phyloP scores from a whole-genome alignment of 2,888 invertebrate genomes.

The Hipparchia semele region DNA sequence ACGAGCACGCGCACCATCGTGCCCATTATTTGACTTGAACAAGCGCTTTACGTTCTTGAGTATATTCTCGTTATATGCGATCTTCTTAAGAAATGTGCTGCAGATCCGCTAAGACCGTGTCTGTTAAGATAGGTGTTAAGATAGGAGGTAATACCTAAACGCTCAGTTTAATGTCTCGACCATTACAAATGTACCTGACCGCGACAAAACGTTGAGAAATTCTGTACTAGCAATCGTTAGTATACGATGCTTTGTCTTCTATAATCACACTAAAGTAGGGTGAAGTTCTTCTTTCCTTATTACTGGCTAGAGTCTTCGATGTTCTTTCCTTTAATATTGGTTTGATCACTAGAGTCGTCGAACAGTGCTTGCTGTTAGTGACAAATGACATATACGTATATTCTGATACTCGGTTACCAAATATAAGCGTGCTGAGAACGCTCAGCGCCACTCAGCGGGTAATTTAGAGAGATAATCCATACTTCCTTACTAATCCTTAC shows the following conservation, averaged over 20 bases:
- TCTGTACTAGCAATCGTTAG: not conserved
- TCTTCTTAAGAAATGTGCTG: not conserved
- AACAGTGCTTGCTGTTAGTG: too few relatives aligned
- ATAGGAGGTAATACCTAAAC: slow-evolving; percentile 8
- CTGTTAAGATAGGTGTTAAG: slow-evolving; percentile 19
- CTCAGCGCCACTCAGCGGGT: too few relatives aligned
- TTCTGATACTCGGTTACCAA: too few relatives aligned
- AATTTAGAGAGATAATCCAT: too few relatives aligned
- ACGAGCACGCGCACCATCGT: too few relatives aligned
- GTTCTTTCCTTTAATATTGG: too few relatives aligned
- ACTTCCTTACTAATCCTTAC: too few relatives aligned
- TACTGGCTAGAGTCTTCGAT: too few relatives aligned
- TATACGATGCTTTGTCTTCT: not conserved
- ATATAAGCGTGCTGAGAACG: too few relatives aligned
- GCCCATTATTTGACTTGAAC: too few relatives aligned
- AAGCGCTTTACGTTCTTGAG: not conserved
- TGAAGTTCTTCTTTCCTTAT: not conserved
- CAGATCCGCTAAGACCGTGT: slow-evolving; percentile 10
- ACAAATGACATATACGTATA: too few relatives aligned
- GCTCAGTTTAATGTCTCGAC: slow-evolving; percentile 13
- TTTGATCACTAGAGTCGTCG: too few relatives aligned
- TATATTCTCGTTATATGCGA: not conserved
- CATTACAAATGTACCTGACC: slow-evolving; percentile 16
- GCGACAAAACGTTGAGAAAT: not conserved
- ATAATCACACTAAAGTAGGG: not conserved